Percentiles rank a stretch among this genome's conserved stretches.
Conservation (phyloP, 2,888 invertebrate genomes). For the Polietes domitor region DNA sequence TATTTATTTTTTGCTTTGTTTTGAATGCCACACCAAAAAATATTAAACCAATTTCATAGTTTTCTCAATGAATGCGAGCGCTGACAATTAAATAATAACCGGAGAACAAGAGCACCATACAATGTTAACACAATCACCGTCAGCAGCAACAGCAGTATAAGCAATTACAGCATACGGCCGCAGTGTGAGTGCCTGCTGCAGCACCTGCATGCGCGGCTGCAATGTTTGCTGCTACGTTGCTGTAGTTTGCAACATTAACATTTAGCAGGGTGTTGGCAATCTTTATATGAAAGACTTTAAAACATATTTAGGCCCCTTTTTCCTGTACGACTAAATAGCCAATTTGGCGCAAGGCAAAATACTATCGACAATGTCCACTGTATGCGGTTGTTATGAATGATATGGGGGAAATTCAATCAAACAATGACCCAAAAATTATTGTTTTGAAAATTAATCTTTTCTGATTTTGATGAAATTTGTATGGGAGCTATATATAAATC, state of each 20-base stretch:
- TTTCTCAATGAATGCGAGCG: background rate
- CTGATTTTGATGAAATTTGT: too few species aligned
- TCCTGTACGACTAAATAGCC: too few species aligned
- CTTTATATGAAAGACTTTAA: background rate
- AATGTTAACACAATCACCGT: background rate
- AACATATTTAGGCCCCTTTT: too few species aligned
- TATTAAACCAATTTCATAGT: background rate
- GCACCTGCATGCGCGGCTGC: background rate
- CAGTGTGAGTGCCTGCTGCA: background rate
- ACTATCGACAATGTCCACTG: too few species aligned
- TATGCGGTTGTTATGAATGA: too few species aligned
- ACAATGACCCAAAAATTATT: too few species aligned
- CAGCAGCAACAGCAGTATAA: background rate
- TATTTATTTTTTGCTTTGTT: background rate
- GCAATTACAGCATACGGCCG: background rate
- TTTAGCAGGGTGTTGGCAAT: background rate
- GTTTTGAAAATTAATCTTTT: too few species aligned
- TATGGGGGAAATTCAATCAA: too few species aligned
- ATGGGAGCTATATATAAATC: too few species aligned
- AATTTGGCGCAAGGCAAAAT: too few species aligned
- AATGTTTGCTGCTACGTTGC: background rate
- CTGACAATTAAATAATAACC: conserved; percentile 4
- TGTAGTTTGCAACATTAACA: conserved; percentile 3
- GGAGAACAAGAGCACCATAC: conserved; percentile 13
- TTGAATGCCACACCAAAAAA: conserved; percentile 60